Evolutionary conservation across 2,797 vertebrate species (phyloP).

Genomic region (Sphenodon punctatus): DNA sequence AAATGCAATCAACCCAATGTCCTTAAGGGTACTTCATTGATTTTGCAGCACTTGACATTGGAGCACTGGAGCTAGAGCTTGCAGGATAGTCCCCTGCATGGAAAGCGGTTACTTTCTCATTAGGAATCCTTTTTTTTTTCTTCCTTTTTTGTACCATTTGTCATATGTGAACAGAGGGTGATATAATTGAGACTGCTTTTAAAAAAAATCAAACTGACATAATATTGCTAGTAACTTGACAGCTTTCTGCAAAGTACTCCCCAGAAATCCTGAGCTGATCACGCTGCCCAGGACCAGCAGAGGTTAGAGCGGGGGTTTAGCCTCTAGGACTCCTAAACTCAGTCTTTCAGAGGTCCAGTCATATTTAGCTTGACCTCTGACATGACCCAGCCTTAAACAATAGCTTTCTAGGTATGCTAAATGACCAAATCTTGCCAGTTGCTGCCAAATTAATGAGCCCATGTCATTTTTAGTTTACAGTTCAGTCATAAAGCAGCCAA

Average conservation of each 20-base stretch:
- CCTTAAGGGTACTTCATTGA: neutral
- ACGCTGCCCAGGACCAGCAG: constrained; percentile 59
- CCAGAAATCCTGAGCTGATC: constrained; percentile 59
- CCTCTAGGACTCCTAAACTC: constrained; percentile 77
- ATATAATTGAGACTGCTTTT: constrained; percentile 66
- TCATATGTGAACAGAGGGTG: constrained; percentile 64
- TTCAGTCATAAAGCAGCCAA: constrained; percentile 88
- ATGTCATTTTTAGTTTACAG: constrained; percentile 97
- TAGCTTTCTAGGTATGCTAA: constrained; percentile 93
- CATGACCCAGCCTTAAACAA: constrained; percentile 92
- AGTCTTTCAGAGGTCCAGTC: constrained; percentile 84
- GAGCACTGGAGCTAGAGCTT: neutral
- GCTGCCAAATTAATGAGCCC: constrained; percentile 98
- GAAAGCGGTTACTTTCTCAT: constrained; percentile 9
- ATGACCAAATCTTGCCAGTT: constrained; percentile 89
- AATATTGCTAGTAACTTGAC: constrained; percentile 75
- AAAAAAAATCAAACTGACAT: constrained; percentile 70
- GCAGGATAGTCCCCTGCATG: neutral
- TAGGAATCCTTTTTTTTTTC: too few relatives aligned
- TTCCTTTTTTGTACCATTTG: constrained; percentile 5
- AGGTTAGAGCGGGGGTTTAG: constrained; percentile 66
- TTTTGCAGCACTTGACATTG: constrained; percentile 26
- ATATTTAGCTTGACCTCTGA: constrained; percentile 96
- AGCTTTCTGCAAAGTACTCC: constrained; percentile 64
- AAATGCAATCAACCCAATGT: constrained; percentile 13